Evolutionary conservation across 2,797 vertebrate species (phyloP).

Genomic region (Galagoides demidoff): DNA sequence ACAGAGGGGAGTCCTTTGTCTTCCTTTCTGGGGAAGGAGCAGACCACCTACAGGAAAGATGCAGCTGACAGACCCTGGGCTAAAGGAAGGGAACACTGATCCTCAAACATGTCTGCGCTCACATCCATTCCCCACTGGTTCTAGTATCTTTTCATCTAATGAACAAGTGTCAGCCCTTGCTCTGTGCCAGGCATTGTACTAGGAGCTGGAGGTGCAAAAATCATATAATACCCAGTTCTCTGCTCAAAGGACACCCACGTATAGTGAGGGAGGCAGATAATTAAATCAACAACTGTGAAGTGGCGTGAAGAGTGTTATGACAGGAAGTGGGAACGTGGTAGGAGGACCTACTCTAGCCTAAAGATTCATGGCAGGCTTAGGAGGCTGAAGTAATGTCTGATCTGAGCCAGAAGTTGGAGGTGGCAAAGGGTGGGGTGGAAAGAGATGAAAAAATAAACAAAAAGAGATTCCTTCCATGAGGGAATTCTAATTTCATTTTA

Average conservation of each 20-base stretch:
- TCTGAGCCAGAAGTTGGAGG: background rate
- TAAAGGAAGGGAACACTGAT: background rate
- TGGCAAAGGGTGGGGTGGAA: background rate
- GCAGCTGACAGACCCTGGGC: background rate
- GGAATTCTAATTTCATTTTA: conserved; percentile 48
- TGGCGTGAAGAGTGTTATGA: background rate
- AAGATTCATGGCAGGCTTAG: background rate
- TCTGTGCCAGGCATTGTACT: background rate
- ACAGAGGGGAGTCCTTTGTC: background rate
- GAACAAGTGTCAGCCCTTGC: background rate
- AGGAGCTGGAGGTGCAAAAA: background rate
- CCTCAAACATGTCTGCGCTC: background rate
- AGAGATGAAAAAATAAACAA: conserved; percentile 39
- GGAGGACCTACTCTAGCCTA: background rate
- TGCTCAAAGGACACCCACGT: background rate
- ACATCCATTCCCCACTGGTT: background rate
- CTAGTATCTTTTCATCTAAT: background rate
- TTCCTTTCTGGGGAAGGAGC: background rate
- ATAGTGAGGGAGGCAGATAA: background rate
- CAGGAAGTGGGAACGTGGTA: background rate
- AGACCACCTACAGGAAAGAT: background rate
- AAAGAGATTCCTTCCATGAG: background rate
- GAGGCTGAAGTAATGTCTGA: background rate
- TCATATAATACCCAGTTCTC: background rate
- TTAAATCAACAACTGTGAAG: background rate